Evolutionary conservation across 1,140 invertebrate genomes (phyloP), one percentile per base, ranked within the genome.

Genomic region (Diorhabda carinulata): DNA sequence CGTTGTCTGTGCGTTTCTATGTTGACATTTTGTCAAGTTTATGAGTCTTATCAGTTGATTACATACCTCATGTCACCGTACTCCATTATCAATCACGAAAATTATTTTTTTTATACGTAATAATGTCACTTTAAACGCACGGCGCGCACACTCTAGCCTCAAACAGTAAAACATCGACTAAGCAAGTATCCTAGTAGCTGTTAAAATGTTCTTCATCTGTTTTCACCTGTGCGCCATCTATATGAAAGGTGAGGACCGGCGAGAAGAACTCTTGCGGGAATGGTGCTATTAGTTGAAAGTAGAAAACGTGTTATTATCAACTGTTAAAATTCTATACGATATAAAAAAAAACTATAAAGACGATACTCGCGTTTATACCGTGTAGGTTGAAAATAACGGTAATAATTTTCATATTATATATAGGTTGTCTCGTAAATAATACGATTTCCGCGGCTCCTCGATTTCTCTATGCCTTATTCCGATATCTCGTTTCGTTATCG

Each of bases 161-260:
- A 78, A 78, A 77, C 78, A 78, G 76, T 77, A 78, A 77, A 78
- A 74, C 73, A 75, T 74, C 78, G 76, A 79, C 78, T 79, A 79
- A 79, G 76, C 76, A 73, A 78, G 69, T 74, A 74, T 63, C 69
- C 63, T 64, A 64, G 68, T 71, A 64, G 68, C 70, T 64, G 71
- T 67, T 62, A 66, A 68, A 67, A 65, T 72, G 73, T 70, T 74
- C 61, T 73, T 76, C 74, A 70, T 67, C 69, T 74, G 72, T 72
- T 64, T 72, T 74, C 73, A 73, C 76, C 69, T 73, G 70, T 78
- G 76, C 78, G 78, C 78, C 78, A 77, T 78, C 78, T 78, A 74
- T 75, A 69, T 45, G 65, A 43, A 9, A 59, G 58, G 43, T 60
- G 40, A 65, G 59, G 59, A 61, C 9, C 58, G 64, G 66, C 64